Conservation (phyloP, 2,797 vertebrate genomes). For the Cryptoprocta ferox region DNA sequence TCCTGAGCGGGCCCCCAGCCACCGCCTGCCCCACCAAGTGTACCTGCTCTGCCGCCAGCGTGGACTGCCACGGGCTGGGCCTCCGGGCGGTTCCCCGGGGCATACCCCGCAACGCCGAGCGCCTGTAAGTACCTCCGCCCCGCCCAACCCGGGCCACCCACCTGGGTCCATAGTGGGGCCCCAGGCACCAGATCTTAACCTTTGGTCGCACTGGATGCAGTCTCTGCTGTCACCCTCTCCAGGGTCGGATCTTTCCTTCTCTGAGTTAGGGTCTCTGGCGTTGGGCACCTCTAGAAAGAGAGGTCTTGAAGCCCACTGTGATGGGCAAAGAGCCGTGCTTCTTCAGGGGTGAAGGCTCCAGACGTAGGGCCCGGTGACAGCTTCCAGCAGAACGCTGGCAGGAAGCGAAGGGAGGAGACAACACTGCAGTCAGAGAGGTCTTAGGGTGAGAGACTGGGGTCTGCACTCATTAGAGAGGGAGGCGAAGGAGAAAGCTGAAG, state of each 20-base stretch:
- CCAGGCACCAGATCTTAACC: not conserved
- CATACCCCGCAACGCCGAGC: slow-evolving; percentile 95
- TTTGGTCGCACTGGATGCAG: not conserved
- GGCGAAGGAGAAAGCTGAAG: not conserved
- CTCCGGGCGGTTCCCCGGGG: slow-evolving; percentile 94
- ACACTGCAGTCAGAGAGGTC: not conserved
- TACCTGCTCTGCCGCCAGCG: slow-evolving; percentile 96
- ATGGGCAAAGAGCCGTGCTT: not conserved
- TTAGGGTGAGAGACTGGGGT: not conserved
- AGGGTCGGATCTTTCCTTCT: not conserved
- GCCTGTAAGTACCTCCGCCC: slow-evolving; percentile 92
- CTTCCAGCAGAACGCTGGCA: slow-evolving; percentile 16
- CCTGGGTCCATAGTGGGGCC: slow-evolving; percentile 43
- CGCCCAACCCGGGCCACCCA: slow-evolving; percentile 69
- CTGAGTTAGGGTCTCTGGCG: not conserved
- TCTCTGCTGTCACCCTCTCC: not conserved
- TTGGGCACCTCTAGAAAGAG: not conserved
- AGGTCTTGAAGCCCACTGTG: not conserved
- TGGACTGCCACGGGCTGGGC: slow-evolving; percentile 97
- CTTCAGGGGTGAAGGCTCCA: not conserved
- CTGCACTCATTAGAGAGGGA: not conserved
- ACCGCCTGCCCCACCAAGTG: slow-evolving; percentile 96
- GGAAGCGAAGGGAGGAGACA: not conserved
- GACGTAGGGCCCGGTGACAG: slow-evolving; percentile 59
- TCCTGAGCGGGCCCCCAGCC: slow-evolving; percentile 82